Conservation (phyloP, 2,113 vertebrate species). For the Apodemus speciosus region DNA sequence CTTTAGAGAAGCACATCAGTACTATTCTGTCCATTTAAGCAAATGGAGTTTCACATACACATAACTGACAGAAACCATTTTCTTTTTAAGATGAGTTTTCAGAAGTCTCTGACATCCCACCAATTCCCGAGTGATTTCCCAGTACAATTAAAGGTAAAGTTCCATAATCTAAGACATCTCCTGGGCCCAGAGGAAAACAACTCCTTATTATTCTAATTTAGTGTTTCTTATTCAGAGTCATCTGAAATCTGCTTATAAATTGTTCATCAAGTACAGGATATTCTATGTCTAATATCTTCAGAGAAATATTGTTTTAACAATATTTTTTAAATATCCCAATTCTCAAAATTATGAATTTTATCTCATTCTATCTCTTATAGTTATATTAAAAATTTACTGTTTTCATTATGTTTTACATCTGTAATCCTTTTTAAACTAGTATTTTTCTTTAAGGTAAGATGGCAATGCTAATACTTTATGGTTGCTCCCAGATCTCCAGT, state of each 20-base stretch:
- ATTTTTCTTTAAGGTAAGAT: slow-evolving; percentile 36
- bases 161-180: not conserved
- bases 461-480: not conserved
- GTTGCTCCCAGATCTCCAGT: not conserved
- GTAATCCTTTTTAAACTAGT: not conserved
- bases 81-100: not conserved
- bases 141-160: slow-evolving; percentile 8
- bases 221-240: not conserved
- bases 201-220: slow-evolving; percentile 12
- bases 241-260: slow-evolving; percentile 3
- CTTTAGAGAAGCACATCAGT: not conserved
- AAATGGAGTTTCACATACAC: not conserved
- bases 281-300: not conserved
- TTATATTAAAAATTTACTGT: not conserved
- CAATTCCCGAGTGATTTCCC: not conserved
- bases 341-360: slow-evolving; percentile 1
- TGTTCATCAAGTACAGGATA: not conserved
- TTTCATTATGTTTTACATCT: not conserved
- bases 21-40: not conserved
- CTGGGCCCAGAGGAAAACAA: not conserved
- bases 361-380: slow-evolving; percentile 1
- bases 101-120: not conserved
- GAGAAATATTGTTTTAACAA: not conserved
- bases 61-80: not conserved
- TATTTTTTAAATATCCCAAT: not conserved